Conservation (phyloP, 2,888 invertebrate genomes). For the Schizaphis graminum region DNA sequence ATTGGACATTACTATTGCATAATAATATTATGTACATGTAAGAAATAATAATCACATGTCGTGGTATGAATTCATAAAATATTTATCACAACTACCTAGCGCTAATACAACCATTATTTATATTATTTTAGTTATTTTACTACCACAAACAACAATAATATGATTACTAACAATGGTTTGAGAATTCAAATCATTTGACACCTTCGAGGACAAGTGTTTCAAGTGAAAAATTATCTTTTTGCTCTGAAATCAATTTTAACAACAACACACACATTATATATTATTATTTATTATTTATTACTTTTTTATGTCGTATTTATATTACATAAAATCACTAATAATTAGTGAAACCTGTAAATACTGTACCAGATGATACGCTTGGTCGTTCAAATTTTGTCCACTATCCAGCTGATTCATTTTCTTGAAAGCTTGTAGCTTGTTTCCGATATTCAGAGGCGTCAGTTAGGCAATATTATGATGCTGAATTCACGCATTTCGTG, state of each 20-base stretch:
- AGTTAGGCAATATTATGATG: background rate
- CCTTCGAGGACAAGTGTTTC: constrained; percentile 61
- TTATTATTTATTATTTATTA: background rate
- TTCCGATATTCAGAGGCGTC: background rate
- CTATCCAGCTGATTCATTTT: background rate
- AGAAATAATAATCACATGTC: background rate
- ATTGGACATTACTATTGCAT: background rate
- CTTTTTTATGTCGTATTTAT: background rate
- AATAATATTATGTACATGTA: background rate
- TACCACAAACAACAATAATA: background rate
- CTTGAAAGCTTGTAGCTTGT: background rate
- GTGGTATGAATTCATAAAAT: background rate
- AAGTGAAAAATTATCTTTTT: constrained; percentile 65
- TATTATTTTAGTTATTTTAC: background rate
- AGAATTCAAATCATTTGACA: constrained; percentile 54
- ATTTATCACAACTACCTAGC: background rate
- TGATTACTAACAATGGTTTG: constrained; percentile 63
- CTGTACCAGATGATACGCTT: background rate
- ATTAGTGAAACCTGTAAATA: background rate
- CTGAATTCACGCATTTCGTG: background rate
- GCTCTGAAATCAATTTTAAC: constrained; percentile 52
- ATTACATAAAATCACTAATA: no score
- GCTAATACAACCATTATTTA: constrained; percentile 1
- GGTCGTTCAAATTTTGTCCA: background rate
- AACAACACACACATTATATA: background rate